Conservation (phyloP, 2,888 invertebrate species). For the Mechanitis mazaeus region DNA sequence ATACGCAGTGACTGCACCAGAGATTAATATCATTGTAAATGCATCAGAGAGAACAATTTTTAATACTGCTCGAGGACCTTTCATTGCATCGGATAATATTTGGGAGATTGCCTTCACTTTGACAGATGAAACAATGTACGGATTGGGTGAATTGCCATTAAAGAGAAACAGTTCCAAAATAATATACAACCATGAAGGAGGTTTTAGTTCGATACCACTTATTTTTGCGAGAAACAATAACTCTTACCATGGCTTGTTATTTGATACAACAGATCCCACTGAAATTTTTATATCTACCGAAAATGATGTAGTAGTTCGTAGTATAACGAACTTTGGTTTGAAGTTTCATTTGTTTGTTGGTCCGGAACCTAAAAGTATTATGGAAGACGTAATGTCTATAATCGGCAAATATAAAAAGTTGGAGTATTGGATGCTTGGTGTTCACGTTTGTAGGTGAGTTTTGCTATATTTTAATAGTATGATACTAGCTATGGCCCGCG, state of each 20-base stretch:
- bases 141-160: conserved; percentile 72
- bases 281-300: conserved; percentile 72
- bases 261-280: conserved; percentile 73
- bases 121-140: conserved; percentile 72
- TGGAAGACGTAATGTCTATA: conserved; percentile 52
- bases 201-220: conserved; percentile 65
- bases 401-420: conserved; percentile 43
- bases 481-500: no score
- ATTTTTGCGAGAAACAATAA: conserved; percentile 72
- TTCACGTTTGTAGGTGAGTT: conserved; percentile 62
- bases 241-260: conserved; percentile 74
- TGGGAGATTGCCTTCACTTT: conserved; percentile 78
- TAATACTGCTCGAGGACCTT: conserved; percentile 74
- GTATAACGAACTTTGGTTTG: conserved; percentile 63
- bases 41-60: conserved; percentile 56
- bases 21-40: conserved; percentile 48
- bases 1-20: conserved; percentile 49
- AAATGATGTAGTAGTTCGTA: conserved; percentile 73
- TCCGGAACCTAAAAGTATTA: conserved; percentile 56
- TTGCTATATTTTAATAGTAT: no score
- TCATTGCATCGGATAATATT: conserved; percentile 76
- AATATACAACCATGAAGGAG: conserved; percentile 65
- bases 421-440: conserved; percentile 69
- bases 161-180: conserved; percentile 48
- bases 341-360: conserved; percentile 64